Percentiles rank a stretch among this genome's conserved stretches.
phyloP scores from a whole-genome alignment of 2,888 invertebrate genomes.

The Chironomus tentans region DNA sequence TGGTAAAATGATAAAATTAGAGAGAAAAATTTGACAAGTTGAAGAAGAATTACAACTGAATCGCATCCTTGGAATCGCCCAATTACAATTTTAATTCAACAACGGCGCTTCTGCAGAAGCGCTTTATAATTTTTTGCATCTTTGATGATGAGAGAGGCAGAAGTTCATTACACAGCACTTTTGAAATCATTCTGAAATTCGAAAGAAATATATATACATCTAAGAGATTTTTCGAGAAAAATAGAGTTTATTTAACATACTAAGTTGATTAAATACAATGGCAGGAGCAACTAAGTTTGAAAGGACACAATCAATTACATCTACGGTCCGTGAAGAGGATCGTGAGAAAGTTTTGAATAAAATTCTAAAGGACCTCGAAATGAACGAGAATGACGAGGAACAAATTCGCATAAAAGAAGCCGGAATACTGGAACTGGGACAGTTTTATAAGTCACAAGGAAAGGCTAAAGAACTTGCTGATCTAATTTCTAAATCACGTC shows the following conservation, averaged over 20 bases:
- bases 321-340: conserved; percentile 65
- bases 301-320: conserved; percentile 67
- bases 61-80: too few species aligned
- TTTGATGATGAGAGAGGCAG: too few species aligned
- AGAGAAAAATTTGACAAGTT: too few species aligned
- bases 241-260: neutral
- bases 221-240: neutral
- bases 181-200: neutral
- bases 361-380: conserved; percentile 67
- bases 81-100: too few species aligned
- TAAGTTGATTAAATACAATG: conserved; percentile 47
- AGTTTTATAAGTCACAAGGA: conserved; percentile 84
- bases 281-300: conserved; percentile 87
- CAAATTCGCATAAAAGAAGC: conserved; percentile 87
- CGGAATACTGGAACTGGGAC: conserved; percentile 85
- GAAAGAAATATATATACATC: neutral
- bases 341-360: conserved; percentile 59
- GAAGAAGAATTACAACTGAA: too few species aligned
- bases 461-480: conserved; percentile 87
- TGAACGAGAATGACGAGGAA: conserved; percentile 71
- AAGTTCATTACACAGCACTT: neutral
- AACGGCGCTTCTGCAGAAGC: too few species aligned
- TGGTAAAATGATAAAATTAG: too few species aligned
- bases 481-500: conserved; percentile 88
- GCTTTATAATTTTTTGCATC: neutral